Evolutionary conservation across 1,140 invertebrate species (phyloP), one percentile per base, ranked within the genome.

Genomic region (Cyclina sinensis): DNA sequence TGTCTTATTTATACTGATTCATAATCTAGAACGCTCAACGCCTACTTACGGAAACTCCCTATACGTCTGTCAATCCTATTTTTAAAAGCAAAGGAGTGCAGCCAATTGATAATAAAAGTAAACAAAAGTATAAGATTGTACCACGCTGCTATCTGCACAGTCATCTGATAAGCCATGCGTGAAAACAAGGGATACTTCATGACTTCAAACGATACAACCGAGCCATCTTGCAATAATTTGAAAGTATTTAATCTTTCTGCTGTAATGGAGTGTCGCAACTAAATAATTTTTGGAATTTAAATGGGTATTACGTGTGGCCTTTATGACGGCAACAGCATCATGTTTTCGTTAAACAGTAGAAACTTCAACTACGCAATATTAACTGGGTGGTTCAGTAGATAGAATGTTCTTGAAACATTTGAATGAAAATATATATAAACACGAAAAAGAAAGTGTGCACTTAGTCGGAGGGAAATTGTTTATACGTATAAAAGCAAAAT

Each of bases 81-180:
- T 70, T 70, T 70, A 70, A 27, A 70, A 16, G n/a, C 24, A 4
- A 35, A 70, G 65, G 65, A 70, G 65, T 70, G 65, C 35, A 37
- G 11, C 32, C 9, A 35, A 70, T 70, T 70, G 65, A 70, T 70
- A 70, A 70, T 27, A 21, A 37, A 70, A 37, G 65, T 70, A 70
- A 70, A 70, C 21, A 70, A 70, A 70, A 4, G 32, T n/a, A 37
- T 2, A 1, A 18, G 30, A 11, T 70, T 70, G 24, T 70, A 14
- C 65, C 14, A 39, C 37, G 0, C 18, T 70, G 12, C 32, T 1
- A 37, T 35, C 0, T 37, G 30, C 65, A 27, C 37, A 32, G 65
- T 70, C 65, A 70, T 39, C 21, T 39, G 65, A 70, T 70, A 37
- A 70, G 7, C 5, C 18, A 37, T 4, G 65, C 18, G 65, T 70